Percentiles rank a stretch among this genome's conserved stretches.
Evolutionary conservation across 2,797 vertebrate genomes (phyloP).

Genomic region (Lagorchestes hirsutus): DNA sequence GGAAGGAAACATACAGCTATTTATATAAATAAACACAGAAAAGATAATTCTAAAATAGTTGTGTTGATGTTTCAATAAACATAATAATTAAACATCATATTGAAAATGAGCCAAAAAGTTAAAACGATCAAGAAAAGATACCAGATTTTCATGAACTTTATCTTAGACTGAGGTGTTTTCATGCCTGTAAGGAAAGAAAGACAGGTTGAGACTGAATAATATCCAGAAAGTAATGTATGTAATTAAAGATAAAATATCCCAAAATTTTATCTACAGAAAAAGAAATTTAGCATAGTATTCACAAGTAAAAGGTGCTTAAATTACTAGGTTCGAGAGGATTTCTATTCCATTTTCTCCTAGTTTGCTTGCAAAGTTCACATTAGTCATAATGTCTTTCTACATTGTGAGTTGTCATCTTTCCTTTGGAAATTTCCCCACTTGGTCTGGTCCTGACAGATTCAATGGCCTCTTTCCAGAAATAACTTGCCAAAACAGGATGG

Average conservation of each 20-base stretch:
- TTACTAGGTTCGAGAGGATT: background rate
- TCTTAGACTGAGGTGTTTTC: slow-evolving; percentile 11
- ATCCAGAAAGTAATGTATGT: background rate
- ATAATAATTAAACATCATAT: background rate
- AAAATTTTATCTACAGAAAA: accelerated
- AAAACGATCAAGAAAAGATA: background rate
- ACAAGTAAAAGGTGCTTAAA: background rate
- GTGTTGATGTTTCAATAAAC: background rate
- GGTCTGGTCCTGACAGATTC: slow-evolving; percentile 49
- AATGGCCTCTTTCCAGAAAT: slow-evolving; percentile 63
- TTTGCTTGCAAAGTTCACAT: slow-evolving; percentile 46
- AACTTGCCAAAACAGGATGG: background rate
- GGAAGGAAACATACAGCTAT: background rate
- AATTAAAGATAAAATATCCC: background rate
- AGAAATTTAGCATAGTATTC: background rate
- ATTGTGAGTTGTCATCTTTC: slow-evolving; percentile 6
- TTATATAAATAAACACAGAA: too few species aligned
- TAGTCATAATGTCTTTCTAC: slow-evolving; percentile 26
- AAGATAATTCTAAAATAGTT: background rate
- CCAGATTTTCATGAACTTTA: background rate
- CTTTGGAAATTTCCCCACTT: background rate
- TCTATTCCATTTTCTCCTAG: background rate
- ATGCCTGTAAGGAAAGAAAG: background rate
- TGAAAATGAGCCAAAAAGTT: slow-evolving; percentile 18
- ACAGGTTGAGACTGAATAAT: background rate